Percentiles rank a stretch among this genome's conserved stretches.
phyloP scores from a whole-genome alignment of 2,113 vertebrate genomes.

The Tetrax tetrax region DNA sequence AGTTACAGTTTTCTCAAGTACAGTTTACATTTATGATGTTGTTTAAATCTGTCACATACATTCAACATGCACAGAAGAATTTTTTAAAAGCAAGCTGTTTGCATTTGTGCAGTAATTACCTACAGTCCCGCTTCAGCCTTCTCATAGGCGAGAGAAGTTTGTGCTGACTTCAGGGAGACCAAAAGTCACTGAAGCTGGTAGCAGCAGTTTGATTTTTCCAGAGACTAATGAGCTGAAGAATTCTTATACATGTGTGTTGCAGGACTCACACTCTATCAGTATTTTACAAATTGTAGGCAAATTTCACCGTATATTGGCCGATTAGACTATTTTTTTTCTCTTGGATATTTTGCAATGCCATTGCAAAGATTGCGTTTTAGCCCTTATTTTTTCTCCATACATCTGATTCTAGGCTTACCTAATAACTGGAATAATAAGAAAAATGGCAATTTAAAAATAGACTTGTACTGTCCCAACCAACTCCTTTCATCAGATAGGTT shows the following conservation, averaged over 20 bases:
- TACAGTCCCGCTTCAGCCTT: background rate
- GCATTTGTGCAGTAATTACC: background rate
- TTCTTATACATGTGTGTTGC: background rate
- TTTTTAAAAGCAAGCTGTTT: conserved; percentile 45
- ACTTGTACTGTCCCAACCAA: background rate
- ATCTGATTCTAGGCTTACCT: background rate
- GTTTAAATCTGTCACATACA: conserved; percentile 52
- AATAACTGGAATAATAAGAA: background rate
- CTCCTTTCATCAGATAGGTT: background rate
- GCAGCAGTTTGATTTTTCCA: background rate
- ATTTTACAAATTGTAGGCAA: background rate
- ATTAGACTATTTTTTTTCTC: background rate
- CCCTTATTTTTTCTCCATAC: background rate
- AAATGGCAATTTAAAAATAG: background rate
- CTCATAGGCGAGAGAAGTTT: background rate
- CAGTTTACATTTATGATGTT: conserved; percentile 64
- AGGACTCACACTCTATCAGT: background rate
- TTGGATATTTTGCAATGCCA: background rate
- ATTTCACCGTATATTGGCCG: background rate
- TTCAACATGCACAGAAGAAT: conserved; percentile 21
- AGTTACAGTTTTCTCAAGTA: conserved; percentile 33
- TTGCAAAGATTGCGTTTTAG: background rate
- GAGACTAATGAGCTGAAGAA: background rate
- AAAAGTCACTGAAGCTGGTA: background rate
- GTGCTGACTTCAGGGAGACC: background rate